Evolutionary conservation across 2,888 invertebrate genomes (phyloP), one percentile per base, ranked within the genome.

Genomic region (Idaea biselata): DNA sequence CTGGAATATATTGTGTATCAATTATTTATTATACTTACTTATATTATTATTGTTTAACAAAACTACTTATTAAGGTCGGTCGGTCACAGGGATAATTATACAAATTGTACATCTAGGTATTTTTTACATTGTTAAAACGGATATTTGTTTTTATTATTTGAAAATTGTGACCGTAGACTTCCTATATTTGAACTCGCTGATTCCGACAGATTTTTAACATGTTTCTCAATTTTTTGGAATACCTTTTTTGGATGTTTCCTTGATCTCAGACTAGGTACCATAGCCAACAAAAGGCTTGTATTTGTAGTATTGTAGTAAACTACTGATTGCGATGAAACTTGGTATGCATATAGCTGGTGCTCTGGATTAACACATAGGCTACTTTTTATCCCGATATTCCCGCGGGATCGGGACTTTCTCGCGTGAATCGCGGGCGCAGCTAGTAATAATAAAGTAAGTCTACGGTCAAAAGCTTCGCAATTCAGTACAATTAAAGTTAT

Each of bases 71-170:
- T 44, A 44, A 44, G 44, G 44, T 44, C 44, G 73, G 74, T 77
- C 81, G 80, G 79, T 75, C 76, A 81, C 80, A 80, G 81, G 81
- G 78, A 76, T 44, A 14, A 14, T 44, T 14, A 44, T 44, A 44
- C 44, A 44, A 44, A 14, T 44, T 44, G 44, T 44, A 33, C 33
- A 7, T 33, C 8, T 44, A 44, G 44, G 14, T 44, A 44, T 44
- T 44, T 33, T 44, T 44, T 44, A 44, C 25, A 25, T 44, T 8
- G 44, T 44, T 44, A 14, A 44, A 44, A 44, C 11, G 8, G 44
- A 14, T 44, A 3, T 14, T 44, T 14, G 3, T 44, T 44, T 44
- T 44, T 11, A 44, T 44, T 44, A 11, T 44, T 44, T 44, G 2
- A 14, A 8, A 44, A 14, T 14, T 44, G 8, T 7, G 14, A 14